These are phyloP conservation scores for Cyprinodon tularosa DNA, from an alignment of 2,113 vertebrate genomes.

Conservation along the genomic window DNA sequence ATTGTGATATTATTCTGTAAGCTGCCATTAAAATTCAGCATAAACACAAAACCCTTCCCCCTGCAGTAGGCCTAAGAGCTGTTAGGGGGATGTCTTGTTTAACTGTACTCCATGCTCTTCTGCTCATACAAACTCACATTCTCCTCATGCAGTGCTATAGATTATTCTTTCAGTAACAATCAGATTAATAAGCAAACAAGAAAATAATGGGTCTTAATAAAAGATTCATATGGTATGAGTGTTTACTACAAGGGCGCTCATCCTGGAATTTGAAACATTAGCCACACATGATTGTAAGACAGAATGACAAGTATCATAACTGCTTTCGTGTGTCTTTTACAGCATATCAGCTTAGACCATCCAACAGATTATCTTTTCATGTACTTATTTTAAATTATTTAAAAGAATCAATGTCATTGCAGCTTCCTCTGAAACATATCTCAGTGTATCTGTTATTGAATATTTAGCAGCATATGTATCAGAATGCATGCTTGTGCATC, in stretches of 20 bases:
- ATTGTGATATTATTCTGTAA: constrained; percentile 36
- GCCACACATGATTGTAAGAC: constrained; percentile 54
- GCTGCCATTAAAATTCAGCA: constrained; percentile 51
- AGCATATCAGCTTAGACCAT: background rate
- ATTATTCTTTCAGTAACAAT: constrained; percentile 55
- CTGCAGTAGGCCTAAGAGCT: constrained; percentile 52
- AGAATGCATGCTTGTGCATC: constrained; percentile 40
- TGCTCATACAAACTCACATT: constrained; percentile 33
- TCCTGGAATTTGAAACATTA: constrained; percentile 52
- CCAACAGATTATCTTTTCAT: background rate
- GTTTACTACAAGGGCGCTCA: constrained; percentile 66
- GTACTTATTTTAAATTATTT: background rate
- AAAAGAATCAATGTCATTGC: background rate
- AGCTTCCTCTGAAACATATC: constrained; percentile 10
- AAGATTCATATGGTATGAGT: constrained; percentile 69
- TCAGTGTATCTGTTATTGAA: constrained; percentile 2
- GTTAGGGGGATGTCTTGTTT: constrained; percentile 55
- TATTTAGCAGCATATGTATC: constrained; percentile 15
- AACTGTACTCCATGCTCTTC: constrained; percentile 14
- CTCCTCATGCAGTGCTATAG: constrained; percentile 34
- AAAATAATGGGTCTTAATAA: constrained; percentile 65
- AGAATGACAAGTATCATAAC: constrained; percentile 41
- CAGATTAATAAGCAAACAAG: constrained; percentile 72
- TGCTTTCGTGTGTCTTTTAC: background rate
- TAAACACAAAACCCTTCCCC: constrained; percentile 41